Base-by-base conservation (phyloP, 35 echinoderm and acorn worm species). In the Nesometra sesokonis region DNA sequence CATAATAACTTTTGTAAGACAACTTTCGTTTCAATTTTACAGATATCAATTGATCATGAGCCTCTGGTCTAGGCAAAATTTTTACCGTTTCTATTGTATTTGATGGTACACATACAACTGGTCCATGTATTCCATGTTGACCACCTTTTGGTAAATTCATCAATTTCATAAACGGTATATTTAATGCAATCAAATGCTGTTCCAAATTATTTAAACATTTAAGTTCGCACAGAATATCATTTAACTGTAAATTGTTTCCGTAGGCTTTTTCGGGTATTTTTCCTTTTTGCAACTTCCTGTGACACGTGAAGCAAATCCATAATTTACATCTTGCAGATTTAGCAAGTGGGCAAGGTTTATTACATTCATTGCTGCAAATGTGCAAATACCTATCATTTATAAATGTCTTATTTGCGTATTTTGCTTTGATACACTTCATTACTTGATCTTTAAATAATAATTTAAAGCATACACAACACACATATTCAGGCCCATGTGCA, bases 51-150 rank as follows among this genome's bases (percentile, higher is more conserved):
- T 77, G 27, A 46, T 90, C 80, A 30, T 90, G 88, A 76, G 34
- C 78, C 35, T 34, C 38, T 29, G 78, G 34, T 77, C 92, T 36
- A 17, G 92, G 92, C 32, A 90, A 76, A 13, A 30, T 36, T n/a
- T 84, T 77, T 52, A 88, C 77, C 30, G 82, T 89, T 82, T 93
- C 47, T 17, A 31, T 17, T 33, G 82, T 84, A 52, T 93, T 88
- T 40, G 91, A 93, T 82, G 91, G 91, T 32, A 93, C 91, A 89
- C 91, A 93, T 77, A 89, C 82, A 89, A 79, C 76, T 33, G 91
- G 91, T 33, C 91, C 91, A 93, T 88, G 82, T 27, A 93, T 80
- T 5, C 81, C 86, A 36, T 81, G 39, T 43, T 89, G 91, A n/a
- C 82, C 67, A 34, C 86, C 86, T 85, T 80, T 93, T 2, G 87